A percentile compares a stretch with the other conserved stretches of the same genome.
Evolutionary conservation across 1,140 invertebrate species (phyloP).

Genomic region (Brachionus paranguensis): DNA sequence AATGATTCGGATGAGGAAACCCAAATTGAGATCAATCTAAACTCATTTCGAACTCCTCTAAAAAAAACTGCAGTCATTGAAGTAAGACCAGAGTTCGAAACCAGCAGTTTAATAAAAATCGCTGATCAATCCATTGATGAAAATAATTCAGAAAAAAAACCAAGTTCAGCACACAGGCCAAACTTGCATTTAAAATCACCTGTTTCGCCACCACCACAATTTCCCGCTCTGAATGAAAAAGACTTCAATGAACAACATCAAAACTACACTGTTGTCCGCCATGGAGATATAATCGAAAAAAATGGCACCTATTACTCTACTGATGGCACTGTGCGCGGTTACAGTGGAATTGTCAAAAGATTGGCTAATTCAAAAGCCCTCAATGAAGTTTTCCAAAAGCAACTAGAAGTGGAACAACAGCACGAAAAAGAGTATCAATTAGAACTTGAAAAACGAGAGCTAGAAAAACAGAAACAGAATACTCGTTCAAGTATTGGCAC

Average conservation of each 20-base stretch:
- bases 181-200: constrained; percentile 3
- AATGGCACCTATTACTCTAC: constrained; percentile 38
- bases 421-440: constrained; percentile 8
- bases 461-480: constrained; percentile 6
- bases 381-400: constrained; percentile 22
- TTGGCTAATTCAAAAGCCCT: constrained; percentile 18
- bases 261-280: constrained; percentile 27
- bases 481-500: not conserved
- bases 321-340: constrained; percentile 28
- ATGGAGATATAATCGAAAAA: constrained; percentile 39
- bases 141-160: not conserved
- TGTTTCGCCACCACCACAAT: constrained; percentile 27
- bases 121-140: constrained; percentile 4
- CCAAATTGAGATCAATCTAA: not conserved
- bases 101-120: not conserved
- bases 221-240: constrained; percentile 19
- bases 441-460: not conserved
- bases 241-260: constrained; percentile 17
- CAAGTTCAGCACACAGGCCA: not conserved
- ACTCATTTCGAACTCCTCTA: not conserved
- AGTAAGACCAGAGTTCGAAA: constrained; percentile 24
- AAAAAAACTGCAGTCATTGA: constrained; percentile 1
- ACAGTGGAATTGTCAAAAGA: constrained; percentile 22
- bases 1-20: not conserved
- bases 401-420: constrained; percentile 10